phyloP scores from a whole-genome alignment of 2,113 vertebrate genomes.

The Macroglossus sobrinus region DNA sequence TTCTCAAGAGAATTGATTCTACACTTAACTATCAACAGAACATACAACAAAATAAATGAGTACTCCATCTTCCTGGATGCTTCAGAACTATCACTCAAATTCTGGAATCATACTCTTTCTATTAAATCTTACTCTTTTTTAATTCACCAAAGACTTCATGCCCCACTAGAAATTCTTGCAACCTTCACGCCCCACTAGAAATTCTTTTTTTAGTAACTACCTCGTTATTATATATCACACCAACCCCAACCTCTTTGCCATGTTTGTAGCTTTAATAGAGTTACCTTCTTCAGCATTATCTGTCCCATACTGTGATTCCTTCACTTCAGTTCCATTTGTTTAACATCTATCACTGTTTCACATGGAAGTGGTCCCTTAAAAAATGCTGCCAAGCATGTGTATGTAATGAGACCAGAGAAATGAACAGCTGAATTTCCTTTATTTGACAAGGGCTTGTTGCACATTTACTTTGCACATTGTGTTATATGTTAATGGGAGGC shows the following conservation, averaged over 20 bases:
- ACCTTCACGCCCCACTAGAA: background rate
- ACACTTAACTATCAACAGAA: background rate
- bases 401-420: background rate
- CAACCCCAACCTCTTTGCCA: fast-evolving
- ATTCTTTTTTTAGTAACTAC: background rate
- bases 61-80: background rate
- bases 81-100: background rate
- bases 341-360: background rate
- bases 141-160: background rate
- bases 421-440: slow-evolving; percentile 14
- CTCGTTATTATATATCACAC: background rate
- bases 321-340: background rate
- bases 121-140: background rate
- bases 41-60: background rate
- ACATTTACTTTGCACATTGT: background rate
- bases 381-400: background rate
- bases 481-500: background rate
- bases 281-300: background rate
- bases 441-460: background rate
- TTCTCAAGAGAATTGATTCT: background rate
- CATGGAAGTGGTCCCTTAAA: background rate
- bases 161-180: background rate
- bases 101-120: background rate
- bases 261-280: background rate
- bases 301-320: background rate